A percentile compares a stretch with the other conserved stretches of the same genome.
phyloP scores from a whole-genome alignment of 2,888 invertebrate genomes.

The Phortica magna region DNA sequence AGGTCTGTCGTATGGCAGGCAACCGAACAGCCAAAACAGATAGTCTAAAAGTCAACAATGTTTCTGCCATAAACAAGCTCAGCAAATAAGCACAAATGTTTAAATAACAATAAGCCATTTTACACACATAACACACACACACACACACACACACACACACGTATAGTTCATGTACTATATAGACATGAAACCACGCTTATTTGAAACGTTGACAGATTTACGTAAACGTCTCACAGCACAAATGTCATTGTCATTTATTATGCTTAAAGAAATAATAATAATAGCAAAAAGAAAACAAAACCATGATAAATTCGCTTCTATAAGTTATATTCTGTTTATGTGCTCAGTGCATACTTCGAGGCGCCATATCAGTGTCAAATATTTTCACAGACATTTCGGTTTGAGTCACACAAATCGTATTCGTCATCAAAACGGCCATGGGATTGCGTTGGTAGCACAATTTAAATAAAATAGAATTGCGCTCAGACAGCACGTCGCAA shows the following conservation, averaged over 20 bases:
- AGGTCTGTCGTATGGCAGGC: background rate
- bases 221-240: background rate
- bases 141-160: no score
- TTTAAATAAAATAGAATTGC: background rate
- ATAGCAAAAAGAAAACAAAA: background rate
- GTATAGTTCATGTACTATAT: no score
- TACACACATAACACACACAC: background rate
- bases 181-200: no score
- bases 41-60: background rate
- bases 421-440: background rate
- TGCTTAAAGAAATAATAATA: constrained; percentile 26
- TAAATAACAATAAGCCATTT: constrained; percentile 6
- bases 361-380: constrained; percentile 27
- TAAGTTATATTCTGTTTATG: background rate
- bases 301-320: background rate
- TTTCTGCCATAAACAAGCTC: background rate
- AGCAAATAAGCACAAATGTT: constrained; percentile 12
- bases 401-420: background rate
- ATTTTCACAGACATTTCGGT: constrained; percentile 12
- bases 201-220: no score
- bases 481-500: background rate
- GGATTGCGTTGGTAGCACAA: background rate
- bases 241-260: constrained; percentile 13
- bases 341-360: background rate
- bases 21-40: background rate